Base-by-base conservation (phyloP, 2,113 vertebrate species). In the Centrocercus urophasianus region DNA sequence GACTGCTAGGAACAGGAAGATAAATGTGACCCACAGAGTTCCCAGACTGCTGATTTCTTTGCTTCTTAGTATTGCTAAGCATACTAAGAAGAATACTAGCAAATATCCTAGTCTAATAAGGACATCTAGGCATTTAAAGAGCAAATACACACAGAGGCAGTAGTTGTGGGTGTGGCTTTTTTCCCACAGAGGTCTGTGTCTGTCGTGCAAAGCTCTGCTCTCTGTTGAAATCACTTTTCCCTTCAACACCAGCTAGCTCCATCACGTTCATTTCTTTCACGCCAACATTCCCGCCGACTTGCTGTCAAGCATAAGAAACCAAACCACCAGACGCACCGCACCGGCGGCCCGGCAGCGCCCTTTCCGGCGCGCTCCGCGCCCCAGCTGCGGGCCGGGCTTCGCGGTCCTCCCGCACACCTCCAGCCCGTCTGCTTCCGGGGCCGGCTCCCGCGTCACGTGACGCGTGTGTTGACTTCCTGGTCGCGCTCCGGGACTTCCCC, bases 81-180 rank as follows among this genome's bases (percentile, higher is more conserved):
- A 52, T 52, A 52, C 7, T 48, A 48, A 48, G 50, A 52, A 27
- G 50, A 27, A 52, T 27, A 52, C 13, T 15, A 52, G 50, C 34
- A 78, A 82, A 66, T 80, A 61, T 36, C 34, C 59, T 25, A 61
- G 59, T 61, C 34, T 61, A 61, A 36, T 24, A 25, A 61, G 27
- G 22, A 43, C 86, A 7, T 45, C n/a, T 60, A 57, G 64, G 56
- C 63, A 84, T 67, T 92, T n/a, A 75, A 65, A 54, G 28, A 43
- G 38, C 57, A 86, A 42, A 75, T 82, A 17, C 24, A 34, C 70
- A 30, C 28, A 30, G 60, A 32, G 50, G 52, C 40, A 65, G 38
- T 3, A 1, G 1, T 24, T 79, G 52, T 72, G 69, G 13, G 30
- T 3, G 1, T 47, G 17, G 24, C 22, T 0, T 10, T 57, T 64